Evolutionary conservation across 2,113 vertebrate genomes (phyloP), one percentile per base, ranked within the genome.

Genomic region (Channa maculata): DNA sequence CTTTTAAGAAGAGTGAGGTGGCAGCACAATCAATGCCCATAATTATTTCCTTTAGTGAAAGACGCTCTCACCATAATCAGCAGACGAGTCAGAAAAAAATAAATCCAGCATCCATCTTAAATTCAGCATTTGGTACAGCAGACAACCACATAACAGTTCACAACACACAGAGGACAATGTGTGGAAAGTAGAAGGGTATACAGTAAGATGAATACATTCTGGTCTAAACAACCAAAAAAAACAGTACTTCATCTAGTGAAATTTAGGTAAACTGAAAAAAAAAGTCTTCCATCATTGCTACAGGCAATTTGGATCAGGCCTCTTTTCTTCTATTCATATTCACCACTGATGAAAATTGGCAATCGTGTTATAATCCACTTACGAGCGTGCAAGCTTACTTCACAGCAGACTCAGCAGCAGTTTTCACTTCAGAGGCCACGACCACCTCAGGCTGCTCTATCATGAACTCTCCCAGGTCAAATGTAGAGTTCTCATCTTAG

Each of bases 311-410:
- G 71, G 41, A 79, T 77, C 39, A 59, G 15, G 37, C 34, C 1
- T 14, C 58, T 65, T 58, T 61, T 34, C 58, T 80, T 77, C 44
- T 79, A 60, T 83, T 80, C 79, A 73, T 68, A 64, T 75, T 85
- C 63, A 71, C 38, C 0, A 24, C 55, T 77, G 80, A 89, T 85
- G 75, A 88, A 86, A 87, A 88, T 84, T 84, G 91, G 74, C 84
- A 86, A 88, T 87, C 84, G 72, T 75, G 63, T 82, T 84, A 88
- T 90, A 88, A 91, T 90, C 88, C 86, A 86, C 70, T 88, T 90
- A 83, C 4, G 24, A 77, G 87, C 68, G 52, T 64, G 70, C 64
- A 68, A 75, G 85, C 79, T 82, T 65, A 69, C 55, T 79, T 79
- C 65, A 48, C 77, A 69, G 82, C 74, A 65, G 79, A 81, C 75